phyloP scores from a whole-genome alignment of 1,140 invertebrate genomes.

The Cotesia chilonis region DNA sequence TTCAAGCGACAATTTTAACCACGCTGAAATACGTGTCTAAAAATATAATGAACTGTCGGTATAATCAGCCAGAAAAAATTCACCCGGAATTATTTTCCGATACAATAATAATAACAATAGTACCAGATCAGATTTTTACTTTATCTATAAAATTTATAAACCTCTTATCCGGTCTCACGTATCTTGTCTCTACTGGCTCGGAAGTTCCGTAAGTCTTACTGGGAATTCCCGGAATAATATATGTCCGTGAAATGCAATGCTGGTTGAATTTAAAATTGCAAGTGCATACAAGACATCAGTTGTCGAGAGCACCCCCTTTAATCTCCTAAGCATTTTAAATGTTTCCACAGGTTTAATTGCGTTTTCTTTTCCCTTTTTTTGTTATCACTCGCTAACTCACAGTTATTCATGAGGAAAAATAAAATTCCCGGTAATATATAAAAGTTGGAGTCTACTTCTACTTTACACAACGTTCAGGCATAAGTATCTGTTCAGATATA shows the following conservation, averaged over 20 bases:
- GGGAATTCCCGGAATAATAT: not conserved
- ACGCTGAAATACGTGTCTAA: slow-evolving; percentile 22
- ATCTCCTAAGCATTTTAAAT: slow-evolving; percentile 2
- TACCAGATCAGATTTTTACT: too few species aligned
- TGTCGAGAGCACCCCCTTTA: not conserved
- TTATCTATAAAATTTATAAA: too few species aligned
- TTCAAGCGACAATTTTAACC: slow-evolving; percentile 21
- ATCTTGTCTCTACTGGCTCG: not conserved
- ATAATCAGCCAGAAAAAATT: not conserved
- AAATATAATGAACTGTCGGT: slow-evolving; percentile 31
- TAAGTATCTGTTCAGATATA: too few species aligned
- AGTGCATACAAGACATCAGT: slow-evolving; percentile 14
- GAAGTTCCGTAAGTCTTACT: not conserved
- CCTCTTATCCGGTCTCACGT: not conserved
- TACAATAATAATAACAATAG: too few species aligned
- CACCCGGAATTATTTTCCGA: not conserved
- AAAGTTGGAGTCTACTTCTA: not conserved
- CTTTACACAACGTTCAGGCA: too few species aligned
- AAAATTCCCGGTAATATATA: not conserved
- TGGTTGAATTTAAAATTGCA: not conserved
- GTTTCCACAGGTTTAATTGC: slow-evolving; percentile 12
- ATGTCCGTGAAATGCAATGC: not conserved
- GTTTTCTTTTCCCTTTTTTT: not conserved
- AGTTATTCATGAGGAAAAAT: slow-evolving; percentile 14
- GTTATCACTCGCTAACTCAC: not conserved